Evolutionary conservation across 1,140 invertebrate genomes (phyloP), one percentile per base, ranked within the genome.

Genomic region (Pseudomyrmex pallidus): DNA sequence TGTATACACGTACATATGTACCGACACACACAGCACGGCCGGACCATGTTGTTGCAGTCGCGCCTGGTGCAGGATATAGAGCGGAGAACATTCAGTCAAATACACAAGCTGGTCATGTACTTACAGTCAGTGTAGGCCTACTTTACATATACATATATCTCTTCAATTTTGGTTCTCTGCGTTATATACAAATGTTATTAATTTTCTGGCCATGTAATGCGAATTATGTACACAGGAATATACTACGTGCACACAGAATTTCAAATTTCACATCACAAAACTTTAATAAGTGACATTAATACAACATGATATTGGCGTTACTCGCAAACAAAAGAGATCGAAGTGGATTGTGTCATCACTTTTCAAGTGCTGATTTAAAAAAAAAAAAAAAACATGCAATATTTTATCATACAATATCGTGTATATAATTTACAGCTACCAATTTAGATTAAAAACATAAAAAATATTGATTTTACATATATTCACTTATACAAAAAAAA

Each of bases 41-140:
- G 82, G 89, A 87, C 85, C 89, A 67, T 92, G 91, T 91, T 92
- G 91, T 91, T 91, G 91, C 85, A 90, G 90, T 90, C 76, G 76
- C 83, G 86, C 82, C 88, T 84, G 90, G 73, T 91, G 90, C 73
- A 50, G 83, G 67, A 89, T 89, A 88, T 89, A 88, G 86, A 78
- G 84, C 83, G 72, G 35, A 82, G 84, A 82, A 85, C 44, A 84
- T 74, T 68, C 73, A 66, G 80, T 86, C 84, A 73, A 84, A 83
- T 63, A 72, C 74, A 74, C 57, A 66, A 68, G 73, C 70, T 84
- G 77, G 88, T 72, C 9, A 57, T 61, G 15, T 76, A 63, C 85
- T 88, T 90, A 91, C 77, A 83, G 76, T 84, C 84, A 84, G 7
- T 87, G 82, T 85, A 87, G 84, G 84, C 78, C 83, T 89, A 89